Conservation (phyloP, 2,113 vertebrate species). For the Balaeniceps rex region DNA sequence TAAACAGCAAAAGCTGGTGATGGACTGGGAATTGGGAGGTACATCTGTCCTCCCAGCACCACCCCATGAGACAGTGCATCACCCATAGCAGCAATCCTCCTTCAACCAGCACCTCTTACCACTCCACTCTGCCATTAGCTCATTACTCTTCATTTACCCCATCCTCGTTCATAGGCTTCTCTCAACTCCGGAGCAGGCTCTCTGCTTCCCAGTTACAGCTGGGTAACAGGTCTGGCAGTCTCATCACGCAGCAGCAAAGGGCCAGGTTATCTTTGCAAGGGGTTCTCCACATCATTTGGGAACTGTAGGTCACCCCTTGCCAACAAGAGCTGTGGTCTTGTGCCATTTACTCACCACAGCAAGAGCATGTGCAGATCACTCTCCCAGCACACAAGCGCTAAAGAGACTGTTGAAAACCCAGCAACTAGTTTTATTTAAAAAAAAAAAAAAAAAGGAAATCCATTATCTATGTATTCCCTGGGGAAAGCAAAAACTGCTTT, state of each 20-base stretch:
- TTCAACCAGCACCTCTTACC: not conserved
- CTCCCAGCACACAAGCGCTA: not conserved
- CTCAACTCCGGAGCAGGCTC: not conserved
- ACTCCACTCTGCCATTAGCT: not conserved
- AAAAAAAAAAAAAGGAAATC: no score
- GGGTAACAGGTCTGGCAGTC: not conserved
- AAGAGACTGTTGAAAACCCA: not conserved
- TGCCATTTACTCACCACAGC: not conserved
- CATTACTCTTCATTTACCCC: not conserved
- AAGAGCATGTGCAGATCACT: not conserved
- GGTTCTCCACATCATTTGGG: not conserved
- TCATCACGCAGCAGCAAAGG: accelerated
- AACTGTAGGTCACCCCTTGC: not conserved
- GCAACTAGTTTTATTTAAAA: not conserved
- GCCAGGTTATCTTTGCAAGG: not conserved
- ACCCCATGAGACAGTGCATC: not conserved
- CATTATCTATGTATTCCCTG: not conserved
- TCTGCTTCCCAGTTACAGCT: not conserved
- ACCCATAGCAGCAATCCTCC: not conserved
- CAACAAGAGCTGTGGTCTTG: not conserved
- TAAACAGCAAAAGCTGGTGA: not conserved
- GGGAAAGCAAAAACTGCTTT: not conserved
- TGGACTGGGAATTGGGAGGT: not conserved
- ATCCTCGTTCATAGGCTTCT: not conserved
- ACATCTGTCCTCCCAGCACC: not conserved